A percentile compares a stretch with the other conserved stretches of the same genome.
These are phyloP conservation scores for Sinocyclocheilus maitianheensis DNA, from an alignment of 2,113 vertebrate species.

Conservation along the genomic window DNA sequence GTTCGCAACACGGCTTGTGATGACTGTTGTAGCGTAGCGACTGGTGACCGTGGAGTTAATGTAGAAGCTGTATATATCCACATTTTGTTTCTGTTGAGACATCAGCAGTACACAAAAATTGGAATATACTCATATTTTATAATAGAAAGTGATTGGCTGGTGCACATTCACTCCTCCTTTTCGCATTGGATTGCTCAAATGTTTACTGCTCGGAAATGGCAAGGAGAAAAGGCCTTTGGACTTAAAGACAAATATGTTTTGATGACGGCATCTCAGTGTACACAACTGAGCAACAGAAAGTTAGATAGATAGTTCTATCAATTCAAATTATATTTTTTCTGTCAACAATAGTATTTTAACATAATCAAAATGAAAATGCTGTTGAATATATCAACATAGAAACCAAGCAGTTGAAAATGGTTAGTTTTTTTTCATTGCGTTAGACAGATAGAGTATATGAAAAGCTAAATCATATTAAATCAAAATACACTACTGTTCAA, in stretches of 20 bases:
- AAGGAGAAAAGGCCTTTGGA: neutral
- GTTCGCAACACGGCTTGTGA: conserved; percentile 89
- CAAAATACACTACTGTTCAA: neutral
- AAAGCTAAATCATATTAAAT: too few relatives aligned
- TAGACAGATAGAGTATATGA: too few relatives aligned
- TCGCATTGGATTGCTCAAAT: neutral
- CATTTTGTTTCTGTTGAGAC: conserved; percentile 54
- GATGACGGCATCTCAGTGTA: neutral
- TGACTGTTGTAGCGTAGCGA: conserved; percentile 87
- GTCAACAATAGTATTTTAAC: too few relatives aligned
- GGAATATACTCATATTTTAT: too few relatives aligned
- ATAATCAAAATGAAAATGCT: too few relatives aligned
- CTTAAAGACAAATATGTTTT: neutral
- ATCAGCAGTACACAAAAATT: too few relatives aligned
- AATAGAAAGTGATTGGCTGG: neutral
- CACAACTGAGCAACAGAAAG: neutral
- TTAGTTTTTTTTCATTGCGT: too few relatives aligned
- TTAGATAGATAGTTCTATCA: neutral
- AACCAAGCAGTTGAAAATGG: too few relatives aligned
- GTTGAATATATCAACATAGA: too few relatives aligned
- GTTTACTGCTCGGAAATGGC: neutral
- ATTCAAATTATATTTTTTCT: neutral
- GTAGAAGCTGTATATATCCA: conserved; percentile 87
- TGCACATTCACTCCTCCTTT: neutral
- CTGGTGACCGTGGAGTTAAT: conserved; percentile 86